Evolutionary conservation across 1,140 invertebrate genomes (phyloP), one percentile per base, ranked within the genome.

Genomic region (Trialeurodes vaporariorum): DNA sequence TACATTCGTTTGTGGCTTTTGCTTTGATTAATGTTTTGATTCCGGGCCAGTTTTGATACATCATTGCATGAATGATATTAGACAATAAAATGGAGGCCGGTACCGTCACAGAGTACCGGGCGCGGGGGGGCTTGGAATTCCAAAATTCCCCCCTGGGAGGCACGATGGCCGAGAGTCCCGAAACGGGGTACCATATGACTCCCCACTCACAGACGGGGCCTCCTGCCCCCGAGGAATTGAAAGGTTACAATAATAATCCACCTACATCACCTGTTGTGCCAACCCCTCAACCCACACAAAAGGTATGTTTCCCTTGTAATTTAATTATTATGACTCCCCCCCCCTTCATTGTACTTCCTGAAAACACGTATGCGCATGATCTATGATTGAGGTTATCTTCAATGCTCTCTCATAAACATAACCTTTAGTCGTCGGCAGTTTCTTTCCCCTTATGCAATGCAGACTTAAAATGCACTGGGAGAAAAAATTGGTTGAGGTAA

Each of bases 71-170:
- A 26, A 26, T 34, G 27, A 63, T 23, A 9, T 25, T 22, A 22
- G 21, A 61, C 59, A n/a, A 27, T 27, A 67, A 60, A n/a, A 23
- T 69, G 68, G 68, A 69, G 49, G 63, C 58, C 25, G 62, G 59
- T 49, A 49, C 5, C 25, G 62, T 66, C 49, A 59, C 49, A 26
- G 68, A 69, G 60, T 69, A 69, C 68, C 59, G 68, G 68, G 68
- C 64, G 26, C 64, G 68, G 21, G 22, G 64, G 24, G 68, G 68
- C n/a, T 61, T 70, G 61, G 70, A 72, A 67, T 72, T 70, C 68
- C 71, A 71, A 61, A 69, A 71, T 67, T 72, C 71, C n/a, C 71
- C 71, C 59, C 71, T 72, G 25, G 71, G 70, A 17, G 69, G 64
- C 23, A 71, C 70, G 25, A 72, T 72, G 70, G 71, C 70, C 23